phyloP scores from a whole-genome alignment of 2,888 invertebrate genomes.

The Diarsia brunnea region DNA sequence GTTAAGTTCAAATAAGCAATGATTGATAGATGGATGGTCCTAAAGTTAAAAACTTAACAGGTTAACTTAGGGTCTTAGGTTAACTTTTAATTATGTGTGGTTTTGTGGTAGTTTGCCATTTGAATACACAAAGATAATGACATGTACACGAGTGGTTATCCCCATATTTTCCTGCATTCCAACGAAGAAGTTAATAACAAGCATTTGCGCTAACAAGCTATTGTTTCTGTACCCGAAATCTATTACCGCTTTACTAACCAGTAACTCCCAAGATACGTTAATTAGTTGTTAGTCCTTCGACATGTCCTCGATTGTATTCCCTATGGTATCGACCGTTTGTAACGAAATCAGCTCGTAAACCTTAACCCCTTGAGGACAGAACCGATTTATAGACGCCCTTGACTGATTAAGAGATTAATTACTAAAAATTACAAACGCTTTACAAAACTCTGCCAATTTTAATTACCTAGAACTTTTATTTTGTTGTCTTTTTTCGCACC shows the following conservation, averaged over 20 bases:
- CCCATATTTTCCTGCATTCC: background rate
- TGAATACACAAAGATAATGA: background rate
- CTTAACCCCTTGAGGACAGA: background rate
- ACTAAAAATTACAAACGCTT: background rate
- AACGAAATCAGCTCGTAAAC: background rate
- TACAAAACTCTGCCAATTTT: background rate
- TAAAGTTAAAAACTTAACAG: slow-evolving; percentile 6
- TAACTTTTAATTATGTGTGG: background rate
- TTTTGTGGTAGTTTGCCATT: background rate
- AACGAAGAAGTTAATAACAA: background rate
- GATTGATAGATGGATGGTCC: slow-evolving; percentile 4
- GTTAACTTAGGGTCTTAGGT: no score
- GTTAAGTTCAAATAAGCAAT: slow-evolving; percentile 29
- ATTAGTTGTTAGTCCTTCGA: background rate
- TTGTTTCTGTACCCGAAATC: background rate
- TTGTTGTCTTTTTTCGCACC: background rate
- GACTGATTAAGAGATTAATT: slow-evolving; percentile 3
- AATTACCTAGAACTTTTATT: background rate
- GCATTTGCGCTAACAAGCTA: background rate
- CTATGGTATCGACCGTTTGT: background rate
- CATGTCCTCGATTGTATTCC: slow-evolving; percentile 18
- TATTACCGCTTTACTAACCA: background rate
- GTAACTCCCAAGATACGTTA: background rate
- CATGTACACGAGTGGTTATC: background rate
- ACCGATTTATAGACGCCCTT: background rate